phyloP scores from a whole-genome alignment of 2,113 vertebrate genomes.

The Sebastes schlegelii region DNA sequence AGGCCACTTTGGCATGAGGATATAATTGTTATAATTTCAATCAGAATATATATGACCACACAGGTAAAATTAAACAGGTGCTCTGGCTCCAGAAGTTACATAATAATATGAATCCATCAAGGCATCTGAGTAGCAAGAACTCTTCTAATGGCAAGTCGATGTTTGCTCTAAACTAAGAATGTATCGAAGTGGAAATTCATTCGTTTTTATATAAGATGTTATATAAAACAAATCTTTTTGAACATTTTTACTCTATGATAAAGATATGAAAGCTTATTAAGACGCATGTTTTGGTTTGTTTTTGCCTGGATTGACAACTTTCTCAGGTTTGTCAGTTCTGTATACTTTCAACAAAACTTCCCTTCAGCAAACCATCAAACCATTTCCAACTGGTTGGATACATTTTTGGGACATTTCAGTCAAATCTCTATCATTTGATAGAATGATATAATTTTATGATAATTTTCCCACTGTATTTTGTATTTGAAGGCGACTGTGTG shows the following conservation, averaged over 20 bases:
- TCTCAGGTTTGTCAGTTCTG: not conserved
- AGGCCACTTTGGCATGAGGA: not conserved
- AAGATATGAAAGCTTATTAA: not conserved
- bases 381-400: slow-evolving; percentile 1
- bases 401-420: not conserved
- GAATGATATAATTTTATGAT: not conserved
- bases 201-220: not conserved
- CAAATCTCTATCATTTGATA: slow-evolving; percentile 2
- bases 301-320: slow-evolving; percentile 9
- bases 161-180: not conserved
- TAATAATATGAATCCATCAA: not conserved
- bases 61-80: not conserved
- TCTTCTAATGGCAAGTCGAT: not conserved
- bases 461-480: not conserved
- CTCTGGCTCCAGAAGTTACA: not conserved
- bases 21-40: not conserved
- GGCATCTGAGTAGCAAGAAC: not conserved
- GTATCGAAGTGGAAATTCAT: not conserved
- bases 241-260: not conserved
- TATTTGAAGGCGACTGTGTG: not conserved
- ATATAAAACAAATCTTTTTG: not conserved
- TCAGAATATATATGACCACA: not conserved
- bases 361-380: not conserved
- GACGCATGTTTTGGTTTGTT: slow-evolving; percentile 1
- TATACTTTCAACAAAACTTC: not conserved